Base-by-base conservation (phyloP, 2,888 invertebrate genomes). In the Ormyrus labotus region DNA sequence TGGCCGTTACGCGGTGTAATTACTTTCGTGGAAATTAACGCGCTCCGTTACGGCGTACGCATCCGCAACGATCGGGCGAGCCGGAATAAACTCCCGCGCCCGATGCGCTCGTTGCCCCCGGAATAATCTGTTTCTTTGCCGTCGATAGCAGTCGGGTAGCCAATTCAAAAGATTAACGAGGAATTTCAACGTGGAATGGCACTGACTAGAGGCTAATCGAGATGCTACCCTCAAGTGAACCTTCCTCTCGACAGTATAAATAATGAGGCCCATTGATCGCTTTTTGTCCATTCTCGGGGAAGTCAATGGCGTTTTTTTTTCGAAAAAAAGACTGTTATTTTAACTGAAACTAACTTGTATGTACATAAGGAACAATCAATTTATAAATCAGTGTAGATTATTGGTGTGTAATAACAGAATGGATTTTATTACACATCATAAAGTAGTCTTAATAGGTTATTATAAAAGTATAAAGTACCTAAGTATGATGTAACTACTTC, bases 21-120 rank as follows among this genome's bases (percentile, higher is more conserved):
- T 78, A 63, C 71, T 71, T 65, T 50, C 51, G 51, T 57, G 70
- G 60, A 75, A 75, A 75, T 75, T 75, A 67, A 75, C 34, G 51
- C 58, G 67, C 45, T 45, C 45, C 50, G 55, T 51, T 50, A 11
- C n/a, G 45, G 74, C 2, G 58, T 47, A 60, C 68, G 75, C 75
- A 58, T 47, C 64, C 6, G 9, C 34, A 5, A 34, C 71, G 72
- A 53, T 58, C 51, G 34, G 9, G 13, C 9, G n/a, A 53, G 55
- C 55, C 9, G 69, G 63, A 76, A 63, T 69, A 76, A 76, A 76
- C 75, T 67, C 60, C 19, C 19, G 19, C 19, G 8, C 58, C 48
- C 61, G 63, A 64, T 64, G 55, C 72, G 53, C 55, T 34, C 65
- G 19, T 51, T 10, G 45, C 45, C 8, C n/a, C 48, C 48, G 7